Base-by-base conservation (phyloP, 2,888 invertebrate genomes). In the Scrobipalpa costella region DNA sequence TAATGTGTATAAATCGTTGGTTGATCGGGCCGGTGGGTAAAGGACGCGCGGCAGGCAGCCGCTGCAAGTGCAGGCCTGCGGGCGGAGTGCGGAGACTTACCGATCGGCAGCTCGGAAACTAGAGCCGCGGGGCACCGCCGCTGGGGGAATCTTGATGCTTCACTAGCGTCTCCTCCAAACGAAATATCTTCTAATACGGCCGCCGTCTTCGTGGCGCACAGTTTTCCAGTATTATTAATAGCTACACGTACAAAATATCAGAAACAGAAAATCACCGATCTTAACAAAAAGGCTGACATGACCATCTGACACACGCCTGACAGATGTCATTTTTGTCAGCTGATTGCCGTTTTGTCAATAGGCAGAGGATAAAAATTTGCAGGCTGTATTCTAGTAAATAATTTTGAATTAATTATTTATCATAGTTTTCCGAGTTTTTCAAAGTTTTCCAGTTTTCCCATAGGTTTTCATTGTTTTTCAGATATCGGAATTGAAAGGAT, bases 131-230 rank as follows among this genome's bases (percentile, higher is more conserved):
- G 79, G 80, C 71, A 79, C 80, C 71, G 86, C 81, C 71, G 85
- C 86, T 73, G 87, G 86, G 80, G 86, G 87, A 88, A 88, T 88
- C 83, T 86, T 87, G 86, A 80, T 76, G 36, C 63, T 21, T 58
- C 44, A 13, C 47, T 47, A 65, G 69, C 66, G 59, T 64, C 62
- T 50, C 36, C 62, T 15, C 38, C 61, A 34, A 47, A 52, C 57
- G 33, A 52, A 52, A 55, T 62, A 44, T 40, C 9, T 33, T 58
- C 19, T 21, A 21, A 52, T 33, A 7, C 52, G 27, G 21, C 33
- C 49, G 19, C 49, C 49, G 49, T 49, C 49, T 49, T 49, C 49
- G 49, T 49, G 49, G 49, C 49, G 17, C 19, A 19, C 17, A 19
- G 19, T 49, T 49, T 49, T 59, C n/a, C 17, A 33, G 49, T 49